Base-by-base conservation (phyloP, 2,113 vertebrate genomes). In the Melospiza melodia region DNA sequence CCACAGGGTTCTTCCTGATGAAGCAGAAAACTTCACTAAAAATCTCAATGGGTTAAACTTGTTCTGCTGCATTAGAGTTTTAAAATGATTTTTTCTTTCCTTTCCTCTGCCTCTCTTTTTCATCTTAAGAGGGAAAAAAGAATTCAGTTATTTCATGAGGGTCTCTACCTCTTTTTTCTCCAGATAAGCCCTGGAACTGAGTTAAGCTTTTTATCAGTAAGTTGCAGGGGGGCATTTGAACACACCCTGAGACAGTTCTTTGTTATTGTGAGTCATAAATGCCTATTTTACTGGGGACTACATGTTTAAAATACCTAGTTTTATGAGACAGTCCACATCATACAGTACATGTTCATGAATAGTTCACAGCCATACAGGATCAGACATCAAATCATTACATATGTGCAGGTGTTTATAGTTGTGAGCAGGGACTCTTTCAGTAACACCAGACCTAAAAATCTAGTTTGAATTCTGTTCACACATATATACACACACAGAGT, bases 141-240 rank as follows among this genome's bases (percentile, higher is more conserved):
- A 43, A 48, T 5, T 63, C 82, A 61, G 83, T 89, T 94, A 91
- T 78, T 97, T 94, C 52, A 33, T 68, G 80, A 94, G 66, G 84
- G 80, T 55, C 84, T 55, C 79, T 94, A 87, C 81, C 81, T 92
- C 93, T 87, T 95, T 90, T 78, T 95, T 79, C 74, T 82, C 81
- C 67, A 90, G 96, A 97, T 97, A 97, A 97, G 92, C 77, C 55
- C 88, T 72, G 76, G 96, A 94, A 96, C 51, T 37, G 67, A 95
- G 91, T 94, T 97, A 95, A 97, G 95, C 95, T 96, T 96, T 96
- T 97, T 97, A 97, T 97, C 96, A 96, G 88, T 49, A 76, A 80
- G 48, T 95, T 94, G 75, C 97, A 98, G 85, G 84, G 94, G 92
- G 82, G 14, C 75, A 92, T 95, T 94, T 37, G 68, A 95, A 93